Conservation (phyloP, 1,140 invertebrate genomes). For the Hylaeus volcanicus region DNA sequence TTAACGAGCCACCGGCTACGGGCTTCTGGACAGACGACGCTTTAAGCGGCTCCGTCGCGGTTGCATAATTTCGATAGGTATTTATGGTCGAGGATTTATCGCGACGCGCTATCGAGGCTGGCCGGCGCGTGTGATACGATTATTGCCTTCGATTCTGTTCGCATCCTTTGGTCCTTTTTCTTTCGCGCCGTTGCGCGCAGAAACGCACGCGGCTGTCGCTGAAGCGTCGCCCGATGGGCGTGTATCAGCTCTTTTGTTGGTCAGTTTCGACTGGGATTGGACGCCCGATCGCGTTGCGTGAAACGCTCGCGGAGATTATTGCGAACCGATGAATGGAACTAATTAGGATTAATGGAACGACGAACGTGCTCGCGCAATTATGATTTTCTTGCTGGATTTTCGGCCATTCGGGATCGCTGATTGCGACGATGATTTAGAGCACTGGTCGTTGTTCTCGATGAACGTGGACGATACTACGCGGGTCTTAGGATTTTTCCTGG, state of each 20-base stretch:
- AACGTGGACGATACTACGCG: too few relatives aligned
- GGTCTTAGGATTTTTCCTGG: too few relatives aligned
- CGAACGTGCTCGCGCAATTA: neutral
- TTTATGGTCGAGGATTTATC: conserved; percentile 16
- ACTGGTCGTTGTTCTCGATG: too few relatives aligned
- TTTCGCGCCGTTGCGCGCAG: neutral
- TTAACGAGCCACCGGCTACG: conserved; percentile 7
- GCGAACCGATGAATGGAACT: neutral
- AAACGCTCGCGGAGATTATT: neutral
- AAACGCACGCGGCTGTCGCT: too few relatives aligned
- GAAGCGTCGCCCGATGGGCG: neutral
- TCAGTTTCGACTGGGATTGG: neutral
- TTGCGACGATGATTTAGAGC: neutral
- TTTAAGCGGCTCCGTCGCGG: neutral
- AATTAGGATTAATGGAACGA: conserved; percentile 11
- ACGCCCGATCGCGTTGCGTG: neutral
- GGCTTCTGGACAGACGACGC: neutral
- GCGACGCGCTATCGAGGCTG: neutral
- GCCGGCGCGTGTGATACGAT: conserved; percentile 2
- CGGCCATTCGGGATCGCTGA: neutral
- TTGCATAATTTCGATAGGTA: conserved; percentile 22
- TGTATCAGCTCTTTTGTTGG: conserved; percentile 8
- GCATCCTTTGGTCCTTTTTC: neutral
- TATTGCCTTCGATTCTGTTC: neutral
- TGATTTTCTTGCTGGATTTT: neutral